phyloP scores from a whole-genome alignment of 2,888 invertebrate genomes.

The Abscondita cerata region DNA sequence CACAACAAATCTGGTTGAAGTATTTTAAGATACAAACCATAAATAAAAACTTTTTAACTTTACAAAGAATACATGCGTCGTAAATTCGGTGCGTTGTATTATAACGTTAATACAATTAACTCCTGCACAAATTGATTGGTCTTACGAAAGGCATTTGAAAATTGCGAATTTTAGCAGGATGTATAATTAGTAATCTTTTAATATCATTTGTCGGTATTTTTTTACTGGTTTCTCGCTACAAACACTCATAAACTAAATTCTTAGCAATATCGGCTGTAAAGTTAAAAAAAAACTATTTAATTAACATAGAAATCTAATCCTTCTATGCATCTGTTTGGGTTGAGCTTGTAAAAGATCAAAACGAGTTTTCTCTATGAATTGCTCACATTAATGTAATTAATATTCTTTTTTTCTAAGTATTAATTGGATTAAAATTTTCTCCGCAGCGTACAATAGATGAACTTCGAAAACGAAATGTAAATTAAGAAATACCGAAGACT shows the following conservation, averaged over 20 bases:
- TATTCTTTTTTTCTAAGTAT: not conserved
- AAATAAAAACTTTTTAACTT: constrained; percentile 10
- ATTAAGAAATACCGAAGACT: too few relatives aligned
- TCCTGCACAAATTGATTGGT: too few relatives aligned
- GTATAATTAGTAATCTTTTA: constrained; percentile 6
- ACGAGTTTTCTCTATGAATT: constrained; percentile 2
- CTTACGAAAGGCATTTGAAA: too few relatives aligned
- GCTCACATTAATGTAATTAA: constrained; percentile 6
- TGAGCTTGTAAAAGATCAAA: constrained; percentile 1
- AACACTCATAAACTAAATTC: constrained; percentile 9
- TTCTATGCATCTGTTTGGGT: constrained; percentile 4
- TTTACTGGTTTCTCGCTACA: constrained; percentile 7
- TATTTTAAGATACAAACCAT: constrained; percentile 4
- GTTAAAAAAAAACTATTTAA: constrained; percentile 10
- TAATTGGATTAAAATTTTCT: too few relatives aligned
- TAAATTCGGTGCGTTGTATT: not conserved
- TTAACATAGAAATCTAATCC: constrained; percentile 12
- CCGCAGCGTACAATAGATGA: too few relatives aligned
- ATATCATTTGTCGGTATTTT: constrained; percentile 6
- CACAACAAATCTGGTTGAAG: not conserved
- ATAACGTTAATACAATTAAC: too few relatives aligned
- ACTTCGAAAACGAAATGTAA: too few relatives aligned
- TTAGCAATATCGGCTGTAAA: not conserved
- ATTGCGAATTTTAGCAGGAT: not conserved
- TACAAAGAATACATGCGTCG: constrained; percentile 3